Percentiles rank a stretch among this genome's conserved stretches.
Conservation (phyloP, 2,797 vertebrate genomes). For the Pipistrellus pipistrellus region DNA sequence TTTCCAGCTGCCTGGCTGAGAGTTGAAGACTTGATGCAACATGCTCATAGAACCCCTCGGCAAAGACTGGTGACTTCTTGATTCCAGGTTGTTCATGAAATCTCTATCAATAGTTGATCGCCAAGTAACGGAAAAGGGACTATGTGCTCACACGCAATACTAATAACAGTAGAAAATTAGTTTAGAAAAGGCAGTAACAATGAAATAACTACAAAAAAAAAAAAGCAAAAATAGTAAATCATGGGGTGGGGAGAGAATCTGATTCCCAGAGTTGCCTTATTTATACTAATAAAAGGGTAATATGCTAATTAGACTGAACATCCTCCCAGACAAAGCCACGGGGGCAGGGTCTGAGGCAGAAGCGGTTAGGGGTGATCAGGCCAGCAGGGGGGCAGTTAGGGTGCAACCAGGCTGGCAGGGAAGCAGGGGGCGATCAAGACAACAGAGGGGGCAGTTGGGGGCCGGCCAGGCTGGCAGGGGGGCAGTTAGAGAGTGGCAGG, state of each 20-base stretch:
- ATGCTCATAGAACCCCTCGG: not conserved
- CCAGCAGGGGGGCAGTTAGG: no score
- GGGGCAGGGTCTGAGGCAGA: no score
- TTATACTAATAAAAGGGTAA: no score
- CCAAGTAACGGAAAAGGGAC: not conserved
- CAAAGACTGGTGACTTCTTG: not conserved
- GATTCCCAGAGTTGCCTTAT: not conserved
- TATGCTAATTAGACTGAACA: no score
- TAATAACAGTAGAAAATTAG: not conserved
- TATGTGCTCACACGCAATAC: not conserved
- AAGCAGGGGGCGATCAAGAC: no score
- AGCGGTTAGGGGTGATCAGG: no score
- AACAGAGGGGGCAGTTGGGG: no score
- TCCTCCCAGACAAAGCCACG: no score
- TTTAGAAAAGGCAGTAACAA: not conserved
- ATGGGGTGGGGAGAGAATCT: not conserved
- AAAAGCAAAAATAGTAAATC: not conserved
- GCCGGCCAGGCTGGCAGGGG: no score
- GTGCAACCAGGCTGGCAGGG: no score
- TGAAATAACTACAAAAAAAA: not conserved
- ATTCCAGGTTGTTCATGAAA: not conserved
- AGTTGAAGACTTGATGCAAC: not conserved
- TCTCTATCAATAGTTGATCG: not conserved
- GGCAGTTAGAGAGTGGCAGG: no score
- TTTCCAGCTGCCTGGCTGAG: no score